Conservation (phyloP, 2,113 vertebrate genomes). For the Tichodroma muraria region DNA sequence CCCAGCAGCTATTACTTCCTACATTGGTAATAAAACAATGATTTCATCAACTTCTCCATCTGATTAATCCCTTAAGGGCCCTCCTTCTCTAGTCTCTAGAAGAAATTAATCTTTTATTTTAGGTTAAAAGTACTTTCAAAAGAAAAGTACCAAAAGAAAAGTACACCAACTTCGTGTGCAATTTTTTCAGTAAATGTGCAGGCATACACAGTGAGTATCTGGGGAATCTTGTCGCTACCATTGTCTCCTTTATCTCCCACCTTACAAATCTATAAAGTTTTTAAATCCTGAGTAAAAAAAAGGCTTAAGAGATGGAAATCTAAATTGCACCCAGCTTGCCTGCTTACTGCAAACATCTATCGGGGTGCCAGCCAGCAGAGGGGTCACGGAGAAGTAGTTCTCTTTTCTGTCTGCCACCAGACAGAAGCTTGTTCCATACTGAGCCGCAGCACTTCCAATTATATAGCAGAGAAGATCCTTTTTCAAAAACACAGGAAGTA, state of each 20-base stretch:
- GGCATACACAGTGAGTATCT: neutral
- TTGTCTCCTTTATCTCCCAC: neutral
- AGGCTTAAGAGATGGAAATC: neutral
- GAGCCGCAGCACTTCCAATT: neutral
- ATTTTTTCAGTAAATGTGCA: neutral
- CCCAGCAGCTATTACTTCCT: neutral
- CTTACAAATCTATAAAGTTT: neutral
- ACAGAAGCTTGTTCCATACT: neutral
- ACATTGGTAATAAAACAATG: neutral
- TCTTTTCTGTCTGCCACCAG: neutral
- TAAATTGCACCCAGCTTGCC: neutral
- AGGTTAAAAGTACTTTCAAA: neutral
- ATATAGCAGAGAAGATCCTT: neutral
- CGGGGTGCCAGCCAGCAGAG: neutral
- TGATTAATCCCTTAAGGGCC: neutral
- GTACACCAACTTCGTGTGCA: too few relatives aligned
- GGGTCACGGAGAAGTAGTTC: neutral
- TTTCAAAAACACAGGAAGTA: neutral
- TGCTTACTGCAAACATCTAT: neutral
- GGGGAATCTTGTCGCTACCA: neutral
- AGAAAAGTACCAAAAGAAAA: too few relatives aligned
- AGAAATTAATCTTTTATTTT: neutral
- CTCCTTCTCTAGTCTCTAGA: neutral
- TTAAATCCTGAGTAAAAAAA: neutral
- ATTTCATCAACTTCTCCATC: neutral